phyloP scores from a whole-genome alignment of 2,113 vertebrate species.

The Lampris megalopsis region DNA sequence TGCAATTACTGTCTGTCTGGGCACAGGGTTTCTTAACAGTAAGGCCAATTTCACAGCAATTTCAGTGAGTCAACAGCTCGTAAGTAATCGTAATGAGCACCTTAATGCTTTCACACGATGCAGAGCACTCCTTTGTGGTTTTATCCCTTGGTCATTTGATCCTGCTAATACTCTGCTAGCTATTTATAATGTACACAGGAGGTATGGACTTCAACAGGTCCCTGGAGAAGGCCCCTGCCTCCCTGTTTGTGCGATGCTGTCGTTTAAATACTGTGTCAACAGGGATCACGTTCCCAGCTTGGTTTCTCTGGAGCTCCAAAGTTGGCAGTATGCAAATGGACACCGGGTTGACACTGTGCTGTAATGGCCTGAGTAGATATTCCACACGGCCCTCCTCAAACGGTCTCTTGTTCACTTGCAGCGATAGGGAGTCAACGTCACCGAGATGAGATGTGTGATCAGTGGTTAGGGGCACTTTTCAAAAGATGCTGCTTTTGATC shows the following conservation, averaged over 20 bases:
- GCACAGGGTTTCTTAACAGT: slow-evolving; percentile 62
- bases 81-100: slow-evolving; percentile 79
- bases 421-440: neutral
- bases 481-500: too few relatives aligned
- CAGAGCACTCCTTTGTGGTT: slow-evolving; percentile 71
- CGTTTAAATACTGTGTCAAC: slow-evolving; percentile 73
- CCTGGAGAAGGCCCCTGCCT: slow-evolving; percentile 59
- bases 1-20: slow-evolving; percentile 79
- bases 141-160: slow-evolving; percentile 73
- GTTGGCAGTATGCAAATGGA: slow-evolving; percentile 41
- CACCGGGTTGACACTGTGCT: slow-evolving; percentile 36
- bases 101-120: slow-evolving; percentile 70
- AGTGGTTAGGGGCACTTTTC: neutral
- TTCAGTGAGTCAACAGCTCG: slow-evolving; percentile 75
- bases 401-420: slow-evolving; percentile 22
- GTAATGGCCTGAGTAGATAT: slow-evolving; percentile 6
- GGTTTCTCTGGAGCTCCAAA: slow-evolving; percentile 47
- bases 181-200: slow-evolving; percentile 76
- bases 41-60: slow-evolving; percentile 79
- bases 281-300: slow-evolving; percentile 67
- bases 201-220: slow-evolving; percentile 57
- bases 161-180: slow-evolving; percentile 71
- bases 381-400: slow-evolving; percentile 6
- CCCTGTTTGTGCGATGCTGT: slow-evolving; percentile 74
- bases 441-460: slow-evolving; percentile 41